Evolutionary conservation across 2,797 vertebrate species (phyloP), one percentile per base, ranked within the genome.

Genomic region (Gallinago nigripennis): DNA sequence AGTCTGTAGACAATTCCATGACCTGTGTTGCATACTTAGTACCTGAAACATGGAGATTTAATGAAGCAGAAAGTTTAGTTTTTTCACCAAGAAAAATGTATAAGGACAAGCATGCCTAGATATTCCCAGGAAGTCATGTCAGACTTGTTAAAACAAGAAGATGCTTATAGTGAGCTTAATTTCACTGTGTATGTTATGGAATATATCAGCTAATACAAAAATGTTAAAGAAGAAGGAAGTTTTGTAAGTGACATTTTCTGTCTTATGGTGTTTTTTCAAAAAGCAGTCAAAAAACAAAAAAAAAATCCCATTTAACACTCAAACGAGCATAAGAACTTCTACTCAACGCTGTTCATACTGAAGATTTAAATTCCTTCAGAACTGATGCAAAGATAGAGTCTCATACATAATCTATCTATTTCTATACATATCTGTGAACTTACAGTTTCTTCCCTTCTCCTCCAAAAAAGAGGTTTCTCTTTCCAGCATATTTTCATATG

Each of bases 301-400:
- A 35, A 35, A 35, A 35, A 41, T 61, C 31, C 45, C 12, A 64
- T 14, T 50, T 19, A 90, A 20, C 23, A 57, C 33, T 85, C 51
- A 82, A 76, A 68, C 3, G 1, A 79, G 24, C 0, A 0, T 2
- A 57, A 45, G n/a, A 64, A 78, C 3, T 33, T 60, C 56, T 65
- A 19, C 28, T 76, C 23, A 69, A 70, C 11, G 30, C 9, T 30
- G 15, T 16, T 56, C 1, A 1, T 16, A 64, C 5, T 51, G 31
- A 71, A 75, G 15, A 68, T 9, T 48, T 57, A 57, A 53, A 80
- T 53, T 41, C 30, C 11, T 61, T 85, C 23, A 80, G 5, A 57
- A 28, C 0, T 77, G 33, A 57, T 37, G 31, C 33, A 85, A 72
- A 56, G 6, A 71, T 3, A 14, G 43, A 48, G 8, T 64, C 30